phyloP scores from a whole-genome alignment of 2,888 invertebrate species.

The Aphodius granarius region DNA sequence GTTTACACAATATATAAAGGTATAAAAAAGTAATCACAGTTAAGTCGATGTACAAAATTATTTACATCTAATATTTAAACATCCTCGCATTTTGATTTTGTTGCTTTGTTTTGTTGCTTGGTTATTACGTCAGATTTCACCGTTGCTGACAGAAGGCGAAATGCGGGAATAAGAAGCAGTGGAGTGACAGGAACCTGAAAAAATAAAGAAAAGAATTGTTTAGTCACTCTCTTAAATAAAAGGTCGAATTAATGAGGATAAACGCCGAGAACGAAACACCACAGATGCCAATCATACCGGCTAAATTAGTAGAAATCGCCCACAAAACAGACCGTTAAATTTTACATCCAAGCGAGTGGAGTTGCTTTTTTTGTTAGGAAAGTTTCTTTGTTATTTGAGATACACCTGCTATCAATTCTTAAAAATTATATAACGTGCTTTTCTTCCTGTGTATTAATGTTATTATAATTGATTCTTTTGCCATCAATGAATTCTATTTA shows the following conservation, averaged over 20 bases:
- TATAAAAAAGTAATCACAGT: slow-evolving; percentile 17
- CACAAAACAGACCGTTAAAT: neutral
- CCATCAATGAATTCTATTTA: too few relatives aligned
- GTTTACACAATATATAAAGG: slow-evolving; percentile 6
- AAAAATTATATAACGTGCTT: neutral
- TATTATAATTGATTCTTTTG: neutral
- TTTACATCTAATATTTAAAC: slow-evolving; percentile 11
- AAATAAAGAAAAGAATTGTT: slow-evolving; percentile 34
- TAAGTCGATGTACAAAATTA: slow-evolving; percentile 9
- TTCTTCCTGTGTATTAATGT: neutral
- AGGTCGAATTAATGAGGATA: neutral
- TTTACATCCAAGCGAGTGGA: neutral
- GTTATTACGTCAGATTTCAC: slow-evolving; percentile 13
- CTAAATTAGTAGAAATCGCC: neutral
- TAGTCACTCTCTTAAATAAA: slow-evolving; percentile 25
- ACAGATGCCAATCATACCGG: neutral
- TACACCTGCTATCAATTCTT: neutral
- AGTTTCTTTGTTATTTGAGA: neutral
- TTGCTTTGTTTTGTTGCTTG: too few relatives aligned
- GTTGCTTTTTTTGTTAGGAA: neutral
- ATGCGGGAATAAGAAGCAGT: slow-evolving; percentile 86
- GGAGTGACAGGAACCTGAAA: slow-evolving; percentile 81
- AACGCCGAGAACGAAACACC: neutral
- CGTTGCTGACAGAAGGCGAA: slow-evolving; percentile 77
- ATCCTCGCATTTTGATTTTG: neutral